These are phyloP conservation scores for Ficedula albicollis DNA, from an alignment of 2,797 vertebrate species.

Conservation along the genomic window DNA sequence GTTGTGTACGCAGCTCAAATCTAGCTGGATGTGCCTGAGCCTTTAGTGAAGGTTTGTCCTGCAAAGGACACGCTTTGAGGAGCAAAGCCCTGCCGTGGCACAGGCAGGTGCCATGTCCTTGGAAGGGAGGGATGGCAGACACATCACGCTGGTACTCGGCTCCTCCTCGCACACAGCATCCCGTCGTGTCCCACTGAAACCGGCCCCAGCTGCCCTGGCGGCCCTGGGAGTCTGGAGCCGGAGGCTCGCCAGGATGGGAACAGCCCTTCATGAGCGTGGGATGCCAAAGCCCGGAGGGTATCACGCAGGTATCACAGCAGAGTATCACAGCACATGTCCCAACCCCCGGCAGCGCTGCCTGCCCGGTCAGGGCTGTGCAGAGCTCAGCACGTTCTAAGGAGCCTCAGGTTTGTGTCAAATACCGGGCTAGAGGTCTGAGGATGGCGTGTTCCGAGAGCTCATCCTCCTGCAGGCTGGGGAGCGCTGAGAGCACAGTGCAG, in stretches of 20 bases:
- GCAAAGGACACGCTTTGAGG: not conserved
- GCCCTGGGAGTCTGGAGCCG: rapidly evolving
- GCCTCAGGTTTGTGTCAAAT: not conserved
- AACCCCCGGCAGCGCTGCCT: not conserved
- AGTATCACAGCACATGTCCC: not conserved
- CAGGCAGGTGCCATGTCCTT: not conserved
- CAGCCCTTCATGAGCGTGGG: not conserved
- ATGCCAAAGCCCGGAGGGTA: not conserved
- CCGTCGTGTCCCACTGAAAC: not conserved
- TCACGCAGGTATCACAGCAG: not conserved
- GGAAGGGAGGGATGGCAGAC: not conserved
- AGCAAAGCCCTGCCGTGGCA: not conserved
- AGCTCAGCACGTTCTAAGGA: not conserved
- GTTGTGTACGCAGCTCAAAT: not conserved
- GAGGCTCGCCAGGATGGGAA: not conserved
- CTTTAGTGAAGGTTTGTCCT: not conserved
- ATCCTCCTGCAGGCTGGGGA: not conserved
- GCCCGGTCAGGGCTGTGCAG: not conserved
- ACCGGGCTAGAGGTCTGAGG: not conserved
- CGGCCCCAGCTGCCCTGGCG: not conserved
- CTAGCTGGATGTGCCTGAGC: not conserved
- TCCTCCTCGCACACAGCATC: not conserved
- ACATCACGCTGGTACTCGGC: rapidly evolving
- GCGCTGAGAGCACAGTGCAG: not conserved
- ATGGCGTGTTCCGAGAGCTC: not conserved